Evolutionary conservation across 2,888 invertebrate species (phyloP), one percentile per base, ranked within the genome.

Genomic region (Tanytarsus gracilentus): DNA sequence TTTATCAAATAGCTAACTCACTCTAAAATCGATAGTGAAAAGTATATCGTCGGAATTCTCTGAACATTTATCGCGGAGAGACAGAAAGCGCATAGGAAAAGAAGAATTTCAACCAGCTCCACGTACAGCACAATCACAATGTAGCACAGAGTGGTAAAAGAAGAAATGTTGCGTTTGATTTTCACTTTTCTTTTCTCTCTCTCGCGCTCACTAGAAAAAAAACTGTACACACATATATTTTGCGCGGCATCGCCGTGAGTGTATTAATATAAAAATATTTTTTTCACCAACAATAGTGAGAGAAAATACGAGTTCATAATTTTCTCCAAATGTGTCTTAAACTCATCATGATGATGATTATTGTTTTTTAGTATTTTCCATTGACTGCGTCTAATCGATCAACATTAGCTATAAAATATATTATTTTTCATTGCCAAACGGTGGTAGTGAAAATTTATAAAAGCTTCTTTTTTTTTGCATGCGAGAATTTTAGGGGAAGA

Each of bases 141-240:
- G 44, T 44, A 44, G 44, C 44, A 44, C 44, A 44, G n/a, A 33
- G 33, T 11, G 6, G n/a, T 11, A 33, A 33, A 33, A 2, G 23
- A 44, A 44, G 44, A 44, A 44, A 44, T 44, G 44, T 44, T 44
- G 44, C 44, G 44, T 44, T 44, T 44, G 44, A 44, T 44, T 44
- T 44, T 44, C 44, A 44, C 44, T 44, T 44, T 44, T 44, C 44
- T 44, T 44, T 23, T 44, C 39, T 39, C 44, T 44, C 44, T 23
- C 44, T 14, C n/a, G n/a, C n/a, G 14, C 39, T 16, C n/a, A 36
- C 9, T 16, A 39, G 23, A 44, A 44, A 44, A 21, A 40, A 18
- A 44, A 44, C 8, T 39, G n/a, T 39, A 44, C 21, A 18, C 11
- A 18, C 11, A 44, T 23, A 18, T n/a, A n/a, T n/a, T 23, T 16